Conservation (phyloP, 2,888 invertebrate species). For the Rhagophthalmus giganteus region DNA sequence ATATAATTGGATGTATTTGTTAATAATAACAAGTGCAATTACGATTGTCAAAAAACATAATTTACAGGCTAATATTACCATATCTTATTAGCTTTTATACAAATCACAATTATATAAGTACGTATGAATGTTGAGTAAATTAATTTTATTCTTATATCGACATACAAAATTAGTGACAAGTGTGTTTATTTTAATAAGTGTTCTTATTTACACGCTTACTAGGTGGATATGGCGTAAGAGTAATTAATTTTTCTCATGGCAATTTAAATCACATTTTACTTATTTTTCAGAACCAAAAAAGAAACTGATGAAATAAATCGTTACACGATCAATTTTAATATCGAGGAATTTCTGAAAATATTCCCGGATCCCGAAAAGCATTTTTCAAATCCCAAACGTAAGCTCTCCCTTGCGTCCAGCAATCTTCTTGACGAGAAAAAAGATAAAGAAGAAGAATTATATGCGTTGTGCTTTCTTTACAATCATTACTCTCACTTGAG, state of each 20-base stretch:
- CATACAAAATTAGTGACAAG: background rate
- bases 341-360: constrained; percentile 41
- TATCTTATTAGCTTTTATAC: too few relatives aligned
- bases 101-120: too few relatives aligned
- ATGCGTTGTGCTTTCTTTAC: constrained; percentile 42
- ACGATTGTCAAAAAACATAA: background rate
- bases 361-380: constrained; percentile 43
- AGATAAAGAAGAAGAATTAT: constrained; percentile 36
- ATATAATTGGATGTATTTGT: too few relatives aligned
- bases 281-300: constrained; percentile 40
- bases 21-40: too few relatives aligned
- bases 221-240: background rate
- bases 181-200: background rate
- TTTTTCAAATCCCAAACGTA: constrained; percentile 39
- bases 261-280: background rate
- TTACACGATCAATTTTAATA: constrained; percentile 40
- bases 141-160: background rate
- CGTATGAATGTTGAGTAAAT: background rate
- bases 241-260: background rate
- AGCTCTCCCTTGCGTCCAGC: constrained; percentile 29
- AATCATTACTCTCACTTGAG: constrained; percentile 43
- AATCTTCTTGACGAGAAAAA: constrained; percentile 27
- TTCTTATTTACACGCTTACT: constrained; percentile 4
- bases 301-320: constrained; percentile 35
- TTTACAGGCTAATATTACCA: too few relatives aligned